Evolutionary conservation across 1,140 invertebrate species (phyloP).

Genomic region (Cotesia vestalis): DNA sequence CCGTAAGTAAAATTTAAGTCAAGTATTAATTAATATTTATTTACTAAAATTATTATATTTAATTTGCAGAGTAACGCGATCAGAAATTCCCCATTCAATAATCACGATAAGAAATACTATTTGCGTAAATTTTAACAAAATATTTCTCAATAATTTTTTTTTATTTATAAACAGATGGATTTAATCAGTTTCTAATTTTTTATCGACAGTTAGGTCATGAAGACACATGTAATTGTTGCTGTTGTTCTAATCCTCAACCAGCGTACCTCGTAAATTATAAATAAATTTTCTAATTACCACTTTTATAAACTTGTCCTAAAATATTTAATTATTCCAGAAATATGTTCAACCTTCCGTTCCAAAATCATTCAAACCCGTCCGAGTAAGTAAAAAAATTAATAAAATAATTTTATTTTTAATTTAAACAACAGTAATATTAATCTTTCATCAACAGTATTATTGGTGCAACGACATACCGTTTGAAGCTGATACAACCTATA

Average conservation of each 20-base stretch:
- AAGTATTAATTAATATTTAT: background rate
- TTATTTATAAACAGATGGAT: background rate
- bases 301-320: background rate
- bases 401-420: background rate
- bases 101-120: conserved; percentile 56
- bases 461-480: conserved; percentile 64
- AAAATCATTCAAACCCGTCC: conserved; percentile 65
- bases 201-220: conserved; percentile 49
- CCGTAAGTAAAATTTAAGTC: conserved; percentile 45
- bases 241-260: conserved; percentile 48
- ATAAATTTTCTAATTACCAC: conserved; percentile 7
- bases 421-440: background rate
- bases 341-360: conserved; percentile 70
- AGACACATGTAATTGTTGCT: conserved; percentile 55
- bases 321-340: conserved; percentile 48
- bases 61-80: background rate
- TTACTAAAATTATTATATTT: conserved; percentile 23
- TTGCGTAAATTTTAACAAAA: conserved; percentile 46
- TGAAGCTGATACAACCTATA: conserved; percentile 69
- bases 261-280: conserved; percentile 45
- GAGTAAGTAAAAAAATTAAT: conserved; percentile 46
- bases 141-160: conserved; percentile 1
- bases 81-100: conserved; percentile 41
- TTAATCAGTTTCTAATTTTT: conserved; percentile 32
- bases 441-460: conserved; percentile 55